phyloP scores from a whole-genome alignment of 2,113 vertebrate species.

The Leucoraja erinaceus region DNA sequence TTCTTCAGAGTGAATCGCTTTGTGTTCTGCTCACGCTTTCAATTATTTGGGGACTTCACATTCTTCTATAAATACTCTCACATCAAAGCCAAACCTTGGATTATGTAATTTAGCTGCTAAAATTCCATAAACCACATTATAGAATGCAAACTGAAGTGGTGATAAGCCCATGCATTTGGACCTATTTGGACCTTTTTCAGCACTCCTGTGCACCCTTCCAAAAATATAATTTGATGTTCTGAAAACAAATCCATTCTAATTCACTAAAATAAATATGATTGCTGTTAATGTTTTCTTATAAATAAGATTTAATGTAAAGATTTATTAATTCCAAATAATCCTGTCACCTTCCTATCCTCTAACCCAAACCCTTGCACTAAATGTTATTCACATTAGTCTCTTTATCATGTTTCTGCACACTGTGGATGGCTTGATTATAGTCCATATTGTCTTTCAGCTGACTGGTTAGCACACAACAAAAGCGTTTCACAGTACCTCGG shows the following conservation, averaged over 20 bases:
- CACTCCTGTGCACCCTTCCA: not conserved
- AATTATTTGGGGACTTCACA: not conserved
- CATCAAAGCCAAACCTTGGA: not conserved
- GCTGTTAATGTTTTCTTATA: not conserved
- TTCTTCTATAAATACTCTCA: not conserved
- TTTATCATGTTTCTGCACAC: no score
- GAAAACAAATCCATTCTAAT: not conserved
- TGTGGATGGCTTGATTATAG: no score
- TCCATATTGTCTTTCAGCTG: no score
- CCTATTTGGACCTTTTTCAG: not conserved
- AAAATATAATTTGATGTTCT: not conserved
- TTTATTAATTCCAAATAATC: slow-evolving; percentile 6
- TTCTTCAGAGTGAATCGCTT: no score
- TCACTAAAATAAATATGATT: not conserved
- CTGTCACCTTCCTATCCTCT: not conserved
- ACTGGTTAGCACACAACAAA: no score
- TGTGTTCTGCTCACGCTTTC: not conserved
- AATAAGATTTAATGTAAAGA: not conserved
- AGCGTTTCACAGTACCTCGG: no score
- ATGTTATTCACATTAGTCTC: no score
- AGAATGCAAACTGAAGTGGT: not conserved
- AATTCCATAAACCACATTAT: no score
- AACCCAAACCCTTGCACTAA: no score
- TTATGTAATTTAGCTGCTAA: not conserved
- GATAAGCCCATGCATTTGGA: not conserved